These are phyloP conservation scores for Elgaria multicarinata DNA, from an alignment of 2,113 vertebrate genomes.

Conservation along the genomic window DNA sequence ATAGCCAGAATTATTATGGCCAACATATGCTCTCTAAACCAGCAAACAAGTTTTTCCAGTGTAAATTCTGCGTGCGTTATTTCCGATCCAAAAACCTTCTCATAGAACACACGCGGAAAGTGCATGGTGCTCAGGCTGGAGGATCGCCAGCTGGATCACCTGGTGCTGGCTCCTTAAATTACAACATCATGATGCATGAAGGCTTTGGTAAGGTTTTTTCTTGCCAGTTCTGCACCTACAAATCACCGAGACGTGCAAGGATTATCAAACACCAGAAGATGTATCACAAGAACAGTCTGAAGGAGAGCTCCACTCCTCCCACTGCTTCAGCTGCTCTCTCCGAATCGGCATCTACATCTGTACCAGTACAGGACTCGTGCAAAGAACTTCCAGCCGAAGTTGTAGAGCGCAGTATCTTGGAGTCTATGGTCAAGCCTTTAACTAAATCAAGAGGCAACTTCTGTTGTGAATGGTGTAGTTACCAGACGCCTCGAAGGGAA, in stretches of 20 bases:
- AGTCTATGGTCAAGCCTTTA: slow-evolving; percentile 88
- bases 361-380: slow-evolving; percentile 81
- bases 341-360: slow-evolving; percentile 73
- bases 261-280: slow-evolving; percentile 96
- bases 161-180: slow-evolving; percentile 80
- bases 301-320: slow-evolving; percentile 76
- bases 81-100: slow-evolving; percentile 97
- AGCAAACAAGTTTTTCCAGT: slow-evolving; percentile 92
- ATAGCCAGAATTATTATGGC: slow-evolving; percentile 84
- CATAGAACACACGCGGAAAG: slow-evolving; percentile 93
- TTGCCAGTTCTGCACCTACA: slow-evolving; percentile 96
- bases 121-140: slow-evolving; percentile 87
- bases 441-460: slow-evolving; percentile 89
- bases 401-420: slow-evolving; percentile 86
- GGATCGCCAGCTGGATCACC: slow-evolving; percentile 70
- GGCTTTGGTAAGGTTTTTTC: slow-evolving; percentile 92
- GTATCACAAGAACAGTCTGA: slow-evolving; percentile 88
- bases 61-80: slow-evolving; percentile 98
- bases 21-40: slow-evolving; percentile 85
- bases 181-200: slow-evolving; percentile 88
- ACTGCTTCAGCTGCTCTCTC: slow-evolving; percentile 74
- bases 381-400: slow-evolving; percentile 85
- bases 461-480: slow-evolving; percentile 96
- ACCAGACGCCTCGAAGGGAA: slow-evolving; percentile 91
- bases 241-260: slow-evolving; percentile 91